Percentiles rank a stretch among this genome's conserved stretches.
These are phyloP conservation scores for Montipora efflorescens DNA, from an alignment of 64 coral and sea anemone genomes.

Conservation along the genomic window DNA sequence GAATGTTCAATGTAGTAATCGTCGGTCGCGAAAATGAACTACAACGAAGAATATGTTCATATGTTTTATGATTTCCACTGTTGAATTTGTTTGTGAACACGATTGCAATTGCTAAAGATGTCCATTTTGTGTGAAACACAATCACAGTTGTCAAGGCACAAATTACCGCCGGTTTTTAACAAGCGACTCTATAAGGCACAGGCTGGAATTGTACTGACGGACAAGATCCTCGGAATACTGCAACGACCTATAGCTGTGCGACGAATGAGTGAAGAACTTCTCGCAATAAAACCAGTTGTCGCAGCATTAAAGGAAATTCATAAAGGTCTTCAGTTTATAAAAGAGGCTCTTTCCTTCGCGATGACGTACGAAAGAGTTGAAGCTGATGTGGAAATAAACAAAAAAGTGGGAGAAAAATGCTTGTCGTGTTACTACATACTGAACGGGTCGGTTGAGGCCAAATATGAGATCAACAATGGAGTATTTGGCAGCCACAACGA, in stretches of 20 bases:
- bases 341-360: conserved; percentile 79
- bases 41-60: not conserved
- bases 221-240: conserved; percentile 69
- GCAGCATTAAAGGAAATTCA: conserved; percentile 90
- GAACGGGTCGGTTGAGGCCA: conserved; percentile 86
- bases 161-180: conserved; percentile 89
- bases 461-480: conserved; percentile 73
- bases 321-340: conserved; percentile 87
- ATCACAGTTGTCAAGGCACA: not conserved
- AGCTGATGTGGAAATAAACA: conserved; percentile 65
- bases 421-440: conserved; percentile 97
- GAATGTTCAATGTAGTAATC: too few relatives aligned
- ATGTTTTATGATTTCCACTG: not conserved
- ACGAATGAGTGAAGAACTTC: conserved; percentile 71
- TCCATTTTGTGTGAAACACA: conserved; percentile 6
- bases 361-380: conserved; percentile 88
- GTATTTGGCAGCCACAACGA: not conserved
- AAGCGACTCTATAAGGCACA: conserved; percentile 94
- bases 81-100: not conserved
- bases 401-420: conserved; percentile 67
- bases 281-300: conserved; percentile 80
- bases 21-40: not conserved
- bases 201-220: conserved; percentile 90
- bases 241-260: conserved; percentile 41
- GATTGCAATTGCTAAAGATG: not conserved